phyloP scores from a whole-genome alignment of 2,113 vertebrate species.

The Tragelaphus imberbis region DNA sequence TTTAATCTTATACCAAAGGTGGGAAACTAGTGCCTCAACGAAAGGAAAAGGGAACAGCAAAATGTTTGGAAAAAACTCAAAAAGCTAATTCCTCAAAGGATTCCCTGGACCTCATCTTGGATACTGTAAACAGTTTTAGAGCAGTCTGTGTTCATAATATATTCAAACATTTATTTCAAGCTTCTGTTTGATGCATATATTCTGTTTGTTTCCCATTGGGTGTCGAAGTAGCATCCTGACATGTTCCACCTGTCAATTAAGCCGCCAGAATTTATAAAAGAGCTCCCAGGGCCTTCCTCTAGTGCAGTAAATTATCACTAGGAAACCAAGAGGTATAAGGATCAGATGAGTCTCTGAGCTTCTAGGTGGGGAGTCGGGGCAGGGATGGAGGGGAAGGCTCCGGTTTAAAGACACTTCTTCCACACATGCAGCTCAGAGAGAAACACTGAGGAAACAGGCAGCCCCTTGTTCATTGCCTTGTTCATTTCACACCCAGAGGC shows the following conservation, averaged over 20 bases:
- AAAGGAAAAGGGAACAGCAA: slow-evolving; percentile 18
- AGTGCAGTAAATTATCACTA: neutral
- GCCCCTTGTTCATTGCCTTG: neutral
- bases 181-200: neutral
- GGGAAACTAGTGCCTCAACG: slow-evolving; percentile 23
- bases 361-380: neutral
- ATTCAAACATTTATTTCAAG: neutral
- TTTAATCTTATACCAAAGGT: slow-evolving; percentile 49
- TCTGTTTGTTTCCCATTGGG: neutral
- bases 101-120: neutral
- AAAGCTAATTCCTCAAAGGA: slow-evolving; percentile 28
- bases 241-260: neutral
- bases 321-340: neutral
- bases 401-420: neutral
- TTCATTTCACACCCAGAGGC: neutral
- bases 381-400: neutral
- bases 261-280: neutral
- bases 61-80: neutral
- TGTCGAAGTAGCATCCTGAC: neutral
- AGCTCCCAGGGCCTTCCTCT: neutral
- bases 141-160: neutral
- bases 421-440: neutral
- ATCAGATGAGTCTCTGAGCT: neutral
- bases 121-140: neutral
- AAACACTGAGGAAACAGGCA: neutral